Conservation (phyloP, 2,888 invertebrate species). For the Habroteleia sp. region DNA sequence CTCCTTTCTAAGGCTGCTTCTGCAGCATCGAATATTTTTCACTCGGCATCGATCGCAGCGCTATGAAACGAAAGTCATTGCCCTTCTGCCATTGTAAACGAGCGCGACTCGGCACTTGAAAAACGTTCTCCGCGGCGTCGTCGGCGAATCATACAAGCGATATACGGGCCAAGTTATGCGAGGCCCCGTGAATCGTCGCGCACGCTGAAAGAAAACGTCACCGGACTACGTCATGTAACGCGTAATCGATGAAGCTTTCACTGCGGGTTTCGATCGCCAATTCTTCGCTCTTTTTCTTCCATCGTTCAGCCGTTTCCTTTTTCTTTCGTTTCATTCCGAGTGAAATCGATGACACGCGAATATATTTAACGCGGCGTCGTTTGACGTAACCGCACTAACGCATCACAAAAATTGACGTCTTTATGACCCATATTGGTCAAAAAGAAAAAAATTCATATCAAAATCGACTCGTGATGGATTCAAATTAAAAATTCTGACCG, state of each 20-base stretch:
- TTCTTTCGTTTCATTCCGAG: conserved; percentile 18
- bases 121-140: conserved; percentile 39
- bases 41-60: conserved; percentile 52
- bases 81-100: conserved; percentile 57
- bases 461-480: too few species aligned
- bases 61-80: conserved; percentile 59
- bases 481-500: too few species aligned
- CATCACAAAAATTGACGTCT: conserved; percentile 1
- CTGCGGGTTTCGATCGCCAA: conserved; percentile 45
- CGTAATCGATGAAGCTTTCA: conserved; percentile 57
- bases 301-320: too few species aligned
- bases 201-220: conserved; percentile 49
- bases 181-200: conserved; percentile 41
- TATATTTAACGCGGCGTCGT: conserved; percentile 22
- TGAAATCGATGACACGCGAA: conserved; percentile 31
- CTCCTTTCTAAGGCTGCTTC: conserved; percentile 59
- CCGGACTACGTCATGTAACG: conserved; percentile 41
- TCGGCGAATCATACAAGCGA: conserved; percentile 52
- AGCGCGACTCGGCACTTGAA: conserved; percentile 56
- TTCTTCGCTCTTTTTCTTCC: conserved; percentile 9
- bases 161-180: conserved; percentile 57
- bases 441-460: not conserved
- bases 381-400: conserved; percentile 18
- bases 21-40: conserved; percentile 56
- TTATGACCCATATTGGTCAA: too few species aligned